Percentiles rank a stretch among this genome's conserved stretches.
phyloP scores from a whole-genome alignment of 2,888 invertebrate genomes.

The Caenorhabditis sinica region DNA sequence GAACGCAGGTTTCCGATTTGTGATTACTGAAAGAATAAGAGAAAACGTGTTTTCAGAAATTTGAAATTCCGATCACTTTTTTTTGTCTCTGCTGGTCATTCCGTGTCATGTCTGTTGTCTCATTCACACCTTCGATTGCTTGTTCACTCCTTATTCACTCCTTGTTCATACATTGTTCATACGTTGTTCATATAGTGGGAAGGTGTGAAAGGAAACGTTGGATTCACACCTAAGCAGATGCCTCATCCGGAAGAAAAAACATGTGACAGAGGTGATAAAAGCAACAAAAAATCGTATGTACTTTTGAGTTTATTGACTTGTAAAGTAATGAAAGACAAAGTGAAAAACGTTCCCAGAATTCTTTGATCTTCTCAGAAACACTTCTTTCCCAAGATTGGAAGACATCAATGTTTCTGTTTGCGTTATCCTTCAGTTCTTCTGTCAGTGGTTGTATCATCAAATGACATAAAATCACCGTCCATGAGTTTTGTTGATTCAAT shows the following conservation, averaged over 20 bases:
- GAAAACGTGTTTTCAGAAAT: slow-evolving; percentile 41
- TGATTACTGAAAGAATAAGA: slow-evolving; percentile 9
- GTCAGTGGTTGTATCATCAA: slow-evolving; percentile 38
- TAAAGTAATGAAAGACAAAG: slow-evolving; percentile 8
- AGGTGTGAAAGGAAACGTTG: slow-evolving; percentile 12
- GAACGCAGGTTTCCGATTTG: slow-evolving; percentile 24
- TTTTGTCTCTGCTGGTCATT: background rate
- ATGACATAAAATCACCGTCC: slow-evolving; percentile 40
- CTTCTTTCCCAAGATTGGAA: background rate
- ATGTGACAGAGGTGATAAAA: slow-evolving; percentile 42
- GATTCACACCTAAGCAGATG: slow-evolving; percentile 27
- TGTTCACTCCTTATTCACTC: slow-evolving; percentile 21
- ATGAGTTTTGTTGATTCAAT: slow-evolving; percentile 48
- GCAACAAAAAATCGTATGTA: background rate
- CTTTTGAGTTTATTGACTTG: background rate
- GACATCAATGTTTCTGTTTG: slow-evolving; percentile 39
- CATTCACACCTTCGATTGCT: slow-evolving; percentile 28
- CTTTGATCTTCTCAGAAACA: background rate
- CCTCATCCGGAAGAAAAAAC: slow-evolving; percentile 22
- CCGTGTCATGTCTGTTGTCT: slow-evolving; percentile 3
- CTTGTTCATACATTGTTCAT: slow-evolving; percentile 16
- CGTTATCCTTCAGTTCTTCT: slow-evolving; percentile 43
- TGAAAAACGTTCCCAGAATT: slow-evolving; percentile 4
- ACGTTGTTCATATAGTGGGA: slow-evolving; percentile 24
- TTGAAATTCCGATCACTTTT: background rate